Evolutionary conservation across 2,888 invertebrate species (phyloP), one percentile per base, ranked within the genome.

Genomic region (Philonicus albiceps): DNA sequence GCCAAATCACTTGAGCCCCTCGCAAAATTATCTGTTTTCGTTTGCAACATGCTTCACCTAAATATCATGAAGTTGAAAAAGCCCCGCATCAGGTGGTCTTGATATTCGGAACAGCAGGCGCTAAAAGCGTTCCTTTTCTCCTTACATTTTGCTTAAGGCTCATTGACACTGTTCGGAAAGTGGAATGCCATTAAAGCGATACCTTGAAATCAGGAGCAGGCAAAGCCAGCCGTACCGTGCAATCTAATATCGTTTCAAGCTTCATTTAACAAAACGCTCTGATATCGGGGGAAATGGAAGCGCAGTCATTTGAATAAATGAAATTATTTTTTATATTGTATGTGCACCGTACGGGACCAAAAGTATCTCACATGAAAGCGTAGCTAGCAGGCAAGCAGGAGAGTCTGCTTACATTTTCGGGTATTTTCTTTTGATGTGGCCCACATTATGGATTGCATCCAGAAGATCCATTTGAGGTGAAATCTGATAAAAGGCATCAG

Each of bases 161-260:
- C 40, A 80, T 80, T 80, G 80, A 80, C 80, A 80, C 80, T n/a
- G 49, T 80, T 80, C 53, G 16, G 80, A 13, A n/a, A 80, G 80
- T 49, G 80, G 80, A 49, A 80, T 80, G 27, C 80, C 80, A 80
- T 80, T 80, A 80, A 53, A 80, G 80, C 53, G 53, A 80, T 80
- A 30, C 80, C 43, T 80, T 80, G 30, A 80, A 80, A 80, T 80
- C 80, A 53, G 80, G 11, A 55, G 55, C 80, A 55, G 19, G 55
- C 80, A 80, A 53, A 80, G 22, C 40, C 53, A 27, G 30, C 49
- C 43, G 43, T 30, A 78, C 78, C 78, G 40, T 80, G 80, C 80
- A 53, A 80, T 80, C 80, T 80, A 53, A 80, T 80, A 53, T 80
- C 80, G 80, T 80, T 80, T 80, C 80, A 80, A 49, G 53, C 80